Evolutionary conservation across 2,797 vertebrate genomes (phyloP).

Genomic region (Intellagama lesueurii): DNA sequence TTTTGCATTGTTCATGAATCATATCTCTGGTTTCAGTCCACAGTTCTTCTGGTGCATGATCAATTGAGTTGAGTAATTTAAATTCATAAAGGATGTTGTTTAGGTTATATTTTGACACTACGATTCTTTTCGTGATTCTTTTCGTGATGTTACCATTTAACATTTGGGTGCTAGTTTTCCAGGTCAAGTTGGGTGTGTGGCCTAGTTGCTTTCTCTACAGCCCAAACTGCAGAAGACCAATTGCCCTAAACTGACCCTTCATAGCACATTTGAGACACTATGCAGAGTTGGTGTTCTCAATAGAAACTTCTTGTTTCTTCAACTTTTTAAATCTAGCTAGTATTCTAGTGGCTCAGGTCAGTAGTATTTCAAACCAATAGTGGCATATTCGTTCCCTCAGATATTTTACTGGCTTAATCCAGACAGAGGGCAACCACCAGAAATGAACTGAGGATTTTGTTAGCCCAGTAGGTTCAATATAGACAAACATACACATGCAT

Average conservation of each 20-base stretch:
- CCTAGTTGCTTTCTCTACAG: not conserved
- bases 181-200: too few relatives aligned
- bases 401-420: not conserved
- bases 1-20: too few relatives aligned
- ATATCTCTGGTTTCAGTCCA: too few relatives aligned
- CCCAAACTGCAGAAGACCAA: not conserved
- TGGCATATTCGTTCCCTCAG: not conserved
- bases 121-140: not conserved
- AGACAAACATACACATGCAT: not conserved
- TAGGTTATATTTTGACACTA: not conserved
- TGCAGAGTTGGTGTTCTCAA: rapidly evolving
- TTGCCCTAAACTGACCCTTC: not conserved
- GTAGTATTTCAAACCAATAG: not conserved
- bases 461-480: not conserved
- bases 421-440: not conserved
- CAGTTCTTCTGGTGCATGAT: too few relatives aligned
- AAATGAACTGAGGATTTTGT: not conserved
- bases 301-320: not conserved
- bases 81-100: not conserved
- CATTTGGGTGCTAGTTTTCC: not conserved
- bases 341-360: rapidly evolving
- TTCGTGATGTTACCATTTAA: not conserved
- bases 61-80: too few relatives aligned
- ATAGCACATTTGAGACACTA: not conserved
- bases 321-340: not conserved